phyloP scores from a whole-genome alignment of 2,113 vertebrate genomes.

The Propithecus coquereli region DNA sequence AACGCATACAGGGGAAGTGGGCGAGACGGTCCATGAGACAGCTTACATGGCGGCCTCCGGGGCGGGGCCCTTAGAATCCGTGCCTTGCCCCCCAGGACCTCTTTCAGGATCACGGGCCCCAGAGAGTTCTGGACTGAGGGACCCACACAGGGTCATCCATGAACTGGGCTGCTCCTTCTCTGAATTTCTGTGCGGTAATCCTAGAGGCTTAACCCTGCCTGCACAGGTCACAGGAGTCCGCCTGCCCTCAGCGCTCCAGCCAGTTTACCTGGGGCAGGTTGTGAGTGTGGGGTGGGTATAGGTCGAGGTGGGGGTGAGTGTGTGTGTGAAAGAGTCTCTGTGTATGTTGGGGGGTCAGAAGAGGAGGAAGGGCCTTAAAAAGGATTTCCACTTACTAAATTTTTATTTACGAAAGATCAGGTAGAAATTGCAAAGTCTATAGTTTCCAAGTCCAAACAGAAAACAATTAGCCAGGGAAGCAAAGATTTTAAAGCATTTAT shows the following conservation, averaged over 20 bases:
- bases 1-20: too few species aligned
- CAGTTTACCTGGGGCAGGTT: too few species aligned
- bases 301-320: background rate
- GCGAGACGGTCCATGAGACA: background rate
- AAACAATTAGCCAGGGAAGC: background rate
- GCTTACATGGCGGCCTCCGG: too few species aligned
- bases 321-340: background rate
- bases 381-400: background rate
- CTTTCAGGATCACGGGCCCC: too few species aligned
- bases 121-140: background rate
- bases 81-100: background rate
- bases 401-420: background rate
- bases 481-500: background rate
- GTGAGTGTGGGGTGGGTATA: background rate
- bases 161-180: background rate
- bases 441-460: background rate
- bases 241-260: too few species aligned
- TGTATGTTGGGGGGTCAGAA: background rate
- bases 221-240: background rate
- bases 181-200: background rate
- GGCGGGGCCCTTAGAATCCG: too few species aligned
- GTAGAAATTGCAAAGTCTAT: background rate
- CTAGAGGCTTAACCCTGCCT: background rate
- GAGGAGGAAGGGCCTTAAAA: background rate
- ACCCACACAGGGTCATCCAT: too few species aligned